phyloP scores from a whole-genome alignment of 2,888 invertebrate genomes.

The Trichogramma evanescens region DNA sequence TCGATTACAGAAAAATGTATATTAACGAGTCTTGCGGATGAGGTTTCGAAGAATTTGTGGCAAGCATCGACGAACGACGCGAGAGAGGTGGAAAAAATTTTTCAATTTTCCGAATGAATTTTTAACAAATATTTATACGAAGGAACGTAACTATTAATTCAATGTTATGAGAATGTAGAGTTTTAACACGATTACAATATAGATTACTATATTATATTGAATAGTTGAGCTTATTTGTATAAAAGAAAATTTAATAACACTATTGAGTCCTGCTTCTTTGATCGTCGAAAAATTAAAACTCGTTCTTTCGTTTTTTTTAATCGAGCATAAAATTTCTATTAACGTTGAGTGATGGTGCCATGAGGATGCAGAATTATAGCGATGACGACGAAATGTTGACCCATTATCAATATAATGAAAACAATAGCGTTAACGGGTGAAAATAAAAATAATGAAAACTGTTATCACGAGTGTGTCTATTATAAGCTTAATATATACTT shows the following conservation, averaged over 20 bases:
- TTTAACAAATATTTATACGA: constrained; percentile 14
- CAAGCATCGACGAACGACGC: constrained; percentile 16
- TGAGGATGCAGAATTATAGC: background rate
- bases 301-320: too few relatives aligned
- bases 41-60: constrained; percentile 20
- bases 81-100: background rate
- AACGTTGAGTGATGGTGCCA: background rate
- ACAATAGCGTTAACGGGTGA: constrained; percentile 14
- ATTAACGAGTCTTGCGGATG: constrained; percentile 20
- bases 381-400: constrained; percentile 1
- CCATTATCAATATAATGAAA: constrained; percentile 16
- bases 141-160: constrained; percentile 10
- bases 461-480: constrained; percentile 20
- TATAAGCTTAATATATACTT: constrained; percentile 19
- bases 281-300: background rate
- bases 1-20: constrained; percentile 3
- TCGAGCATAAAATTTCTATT: too few relatives aligned
- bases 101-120: constrained; percentile 7
- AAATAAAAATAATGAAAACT: constrained; percentile 9
- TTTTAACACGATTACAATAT: background rate
- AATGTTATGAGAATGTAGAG: background rate
- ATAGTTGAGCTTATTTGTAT: constrained; percentile 13
- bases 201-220: constrained; percentile 4
- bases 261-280: constrained; percentile 18
- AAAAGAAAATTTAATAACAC: constrained; percentile 5